Conservation (phyloP, 1,140 invertebrate species). For the Drosophila persimilis region DNA sequence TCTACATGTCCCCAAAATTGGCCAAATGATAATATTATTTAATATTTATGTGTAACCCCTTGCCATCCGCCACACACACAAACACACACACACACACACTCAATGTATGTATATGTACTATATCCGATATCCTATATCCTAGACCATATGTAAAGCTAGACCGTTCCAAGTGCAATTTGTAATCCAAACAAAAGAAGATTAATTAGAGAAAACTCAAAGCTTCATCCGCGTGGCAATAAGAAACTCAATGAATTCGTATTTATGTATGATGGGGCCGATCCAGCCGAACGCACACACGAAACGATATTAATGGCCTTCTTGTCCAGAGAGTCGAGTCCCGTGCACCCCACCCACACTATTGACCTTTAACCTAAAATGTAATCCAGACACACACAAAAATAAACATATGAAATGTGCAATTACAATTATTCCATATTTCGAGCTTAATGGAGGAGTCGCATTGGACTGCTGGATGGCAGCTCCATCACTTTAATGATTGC, state of each 20-base stretch:
- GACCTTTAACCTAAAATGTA: no score
- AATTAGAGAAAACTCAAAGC: constrained; percentile 1
- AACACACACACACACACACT: constrained; percentile 1
- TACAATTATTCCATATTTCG: no score
- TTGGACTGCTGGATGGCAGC: no score
- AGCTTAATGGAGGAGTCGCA: no score
- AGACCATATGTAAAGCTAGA: constrained; percentile 42
- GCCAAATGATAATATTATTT: constrained; percentile 60
- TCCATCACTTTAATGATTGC: no score
- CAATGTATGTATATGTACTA: constrained; percentile 40
- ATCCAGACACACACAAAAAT: no score
- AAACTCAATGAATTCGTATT: constrained; percentile 19
- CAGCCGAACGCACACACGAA: no score
- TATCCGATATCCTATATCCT: no score
- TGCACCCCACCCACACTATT: no score
- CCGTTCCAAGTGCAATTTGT: constrained; percentile 73
- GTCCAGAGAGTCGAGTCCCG: no score
- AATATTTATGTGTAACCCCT: constrained; percentile 11
- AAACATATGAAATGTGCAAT: no score
- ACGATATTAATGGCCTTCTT: no score
- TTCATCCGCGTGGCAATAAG: constrained; percentile 30
- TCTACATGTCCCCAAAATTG: constrained; percentile 35
- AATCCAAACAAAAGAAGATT: constrained; percentile 35
- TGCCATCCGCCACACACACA: constrained; percentile 1
- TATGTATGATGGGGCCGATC: neutral